These are phyloP conservation scores for Spermophilus dauricus DNA, from an alignment of 2,113 vertebrate genomes.

Conservation along the genomic window DNA sequence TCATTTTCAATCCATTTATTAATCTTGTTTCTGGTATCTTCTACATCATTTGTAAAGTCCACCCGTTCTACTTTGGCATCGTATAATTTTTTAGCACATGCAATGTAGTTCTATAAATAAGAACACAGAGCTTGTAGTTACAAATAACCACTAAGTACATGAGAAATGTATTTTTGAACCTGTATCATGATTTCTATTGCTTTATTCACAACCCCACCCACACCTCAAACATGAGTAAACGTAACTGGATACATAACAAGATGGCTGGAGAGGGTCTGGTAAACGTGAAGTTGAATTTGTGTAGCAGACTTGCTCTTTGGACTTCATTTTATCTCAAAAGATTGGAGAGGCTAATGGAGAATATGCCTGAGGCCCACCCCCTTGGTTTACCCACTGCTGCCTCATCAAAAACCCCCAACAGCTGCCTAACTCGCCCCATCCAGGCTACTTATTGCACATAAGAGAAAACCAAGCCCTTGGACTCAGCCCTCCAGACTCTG, in stretches of 20 bases:
- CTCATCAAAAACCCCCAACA: background rate
- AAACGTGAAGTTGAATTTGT: background rate
- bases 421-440: background rate
- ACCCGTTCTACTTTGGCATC: conserved; percentile 79
- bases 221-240: background rate
- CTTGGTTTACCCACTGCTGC: background rate
- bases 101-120: conserved; percentile 78
- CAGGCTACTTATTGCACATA: background rate
- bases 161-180: background rate
- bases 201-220: background rate
- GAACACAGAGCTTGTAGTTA: conserved; percentile 13
- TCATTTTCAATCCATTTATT: conserved; percentile 82
- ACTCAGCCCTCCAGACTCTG: background rate
- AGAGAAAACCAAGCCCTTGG: background rate
- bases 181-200: background rate
- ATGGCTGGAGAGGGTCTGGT: background rate
- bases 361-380: fast-evolving
- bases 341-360: background rate
- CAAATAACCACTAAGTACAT: background rate
- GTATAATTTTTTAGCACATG: conserved; percentile 74
- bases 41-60: conserved; percentile 81
- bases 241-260: background rate
- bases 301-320: background rate
- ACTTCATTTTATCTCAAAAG: background rate
- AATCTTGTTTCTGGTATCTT: conserved; percentile 75